These are phyloP conservation scores for Fregata magnificens DNA, from an alignment of 2,113 vertebrate species.

Conservation along the genomic window DNA sequence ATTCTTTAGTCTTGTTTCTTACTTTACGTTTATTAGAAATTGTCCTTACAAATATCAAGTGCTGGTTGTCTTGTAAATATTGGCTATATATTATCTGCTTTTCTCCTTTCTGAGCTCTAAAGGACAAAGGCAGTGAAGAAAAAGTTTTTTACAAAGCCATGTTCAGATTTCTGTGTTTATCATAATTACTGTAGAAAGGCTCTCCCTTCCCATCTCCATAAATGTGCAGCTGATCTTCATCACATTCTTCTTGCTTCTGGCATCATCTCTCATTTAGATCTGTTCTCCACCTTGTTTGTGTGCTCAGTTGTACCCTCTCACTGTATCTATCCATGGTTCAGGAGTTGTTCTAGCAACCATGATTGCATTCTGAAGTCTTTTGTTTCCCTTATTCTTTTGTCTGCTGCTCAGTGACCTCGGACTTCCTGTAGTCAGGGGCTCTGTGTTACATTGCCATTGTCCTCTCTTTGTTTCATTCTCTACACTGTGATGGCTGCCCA, in stretches of 20 bases:
- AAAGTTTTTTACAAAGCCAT: not conserved
- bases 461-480: not conserved
- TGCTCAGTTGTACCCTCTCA: not conserved
- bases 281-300: not conserved
- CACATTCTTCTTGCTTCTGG: not conserved
- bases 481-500: not conserved
- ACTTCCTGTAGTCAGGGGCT: not conserved
- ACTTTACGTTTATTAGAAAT: not conserved
- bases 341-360: not conserved
- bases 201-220: not conserved
- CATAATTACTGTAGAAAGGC: not conserved
- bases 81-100: not conserved
- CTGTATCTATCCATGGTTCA: not conserved
- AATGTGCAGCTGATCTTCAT: not conserved
- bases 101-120: not conserved
- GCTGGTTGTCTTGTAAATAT: not conserved
- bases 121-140: not conserved
- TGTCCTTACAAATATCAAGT: not conserved
- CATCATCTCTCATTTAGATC: not conserved
- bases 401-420: not conserved
- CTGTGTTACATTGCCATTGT: not conserved
- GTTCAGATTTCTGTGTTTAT: not conserved
- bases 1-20: not conserved
- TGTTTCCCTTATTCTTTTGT: not conserved
- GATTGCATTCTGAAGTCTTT: not conserved